Evolutionary conservation across 2,113 vertebrate genomes (phyloP), one percentile per base, ranked within the genome.

Genomic region (Phrynocephalus versicolor): DNA sequence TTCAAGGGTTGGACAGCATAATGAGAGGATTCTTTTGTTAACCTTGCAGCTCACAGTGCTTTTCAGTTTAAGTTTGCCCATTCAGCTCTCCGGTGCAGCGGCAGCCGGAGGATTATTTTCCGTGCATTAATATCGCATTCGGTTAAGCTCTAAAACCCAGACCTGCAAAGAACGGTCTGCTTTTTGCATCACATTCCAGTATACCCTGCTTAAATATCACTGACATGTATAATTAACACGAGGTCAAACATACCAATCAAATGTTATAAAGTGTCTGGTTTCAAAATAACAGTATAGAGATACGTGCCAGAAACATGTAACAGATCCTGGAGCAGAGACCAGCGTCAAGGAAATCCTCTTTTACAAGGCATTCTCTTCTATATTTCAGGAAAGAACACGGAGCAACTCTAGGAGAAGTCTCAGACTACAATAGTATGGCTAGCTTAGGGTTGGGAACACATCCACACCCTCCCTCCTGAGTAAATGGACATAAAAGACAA

Each of bases 181-280:
- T 78, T 91, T 85, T 14, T 84, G 70, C 88, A 88, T 30, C 87
- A 73, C 45, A 87, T 45, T 79, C 81, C 75, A 84, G 79, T 16
- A 69, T 81, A 85, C 77, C 65, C 84, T 76, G 64, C 78, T 92
- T 88, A 86, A 86, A 88, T 88, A 90, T 90, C 89, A 92, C 72
- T 88, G 81, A 92, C 83, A 91, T 85, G 12, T 85, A 79, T 88
- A 88, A 94, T 90, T 91, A 92, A 90, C 88, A 90, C 72, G 81
- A 86, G 92, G 87, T 94, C 73, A 55, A 88, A 93, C 89, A 89
- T 83, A 85, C 87, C 84, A 88, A 77, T 67, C 57, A 13, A 71
- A 85, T 74, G 89, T 91, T 91, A 91, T 67, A 76, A 77, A 82
- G 83, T 90, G 79, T 90, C 79, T 88, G 45, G 69, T 93, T 94